Base-by-base conservation (phyloP, 64 coral and sea anemone genomes). In the Pocillopora damicornis region DNA sequence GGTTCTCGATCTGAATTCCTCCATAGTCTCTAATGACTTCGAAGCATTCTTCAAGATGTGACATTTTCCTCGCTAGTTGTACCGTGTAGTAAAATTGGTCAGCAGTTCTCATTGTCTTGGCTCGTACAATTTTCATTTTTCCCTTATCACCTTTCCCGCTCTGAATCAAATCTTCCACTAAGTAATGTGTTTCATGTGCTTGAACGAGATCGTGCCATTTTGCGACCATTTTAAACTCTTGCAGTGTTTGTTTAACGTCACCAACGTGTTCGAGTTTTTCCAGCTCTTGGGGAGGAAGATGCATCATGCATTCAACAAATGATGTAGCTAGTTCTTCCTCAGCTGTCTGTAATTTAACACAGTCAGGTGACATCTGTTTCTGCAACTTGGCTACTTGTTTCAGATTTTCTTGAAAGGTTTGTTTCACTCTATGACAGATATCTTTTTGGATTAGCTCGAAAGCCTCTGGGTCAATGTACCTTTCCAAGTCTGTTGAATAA, bases 1-100 rank as follows among this genome's bases (percentile, higher is more conserved):
- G 89, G 25, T 86, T 56, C 64, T 91, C 56, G 45, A 91, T 91
- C 76, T 62, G 89, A 63, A 91, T 91, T 86, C 89, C 81, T 1
- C 89, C 89, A 78, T 91, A 91, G 23, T 91, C 89, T 60, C 82
- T 73, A 23, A 91, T 78, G 64, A 91, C 64, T 61, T 91, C 89
- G 59, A 91, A 91, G 34, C 35, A 35, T n/a, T 58, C 16, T n/a
- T 86, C 81, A 37, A 91, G 36, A 23, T 25, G 17, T 63, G 81
- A 58, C 20, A 86, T 59, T 15, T 5, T 18, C 34, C 89, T 81
- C 36, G 89, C 81, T 61, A 86, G 11, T 78, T 35, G 78, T 60
- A 78, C 64, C 9, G 88, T 90, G 56, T 51, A 61, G 78, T 80
- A 90, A 60, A 90, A 82, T 34, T 90, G 76, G 36, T 90, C 78